These are phyloP conservation scores for Balanococcus diminutus DNA, from an alignment of 2,888 invertebrate species.

Conservation along the genomic window DNA sequence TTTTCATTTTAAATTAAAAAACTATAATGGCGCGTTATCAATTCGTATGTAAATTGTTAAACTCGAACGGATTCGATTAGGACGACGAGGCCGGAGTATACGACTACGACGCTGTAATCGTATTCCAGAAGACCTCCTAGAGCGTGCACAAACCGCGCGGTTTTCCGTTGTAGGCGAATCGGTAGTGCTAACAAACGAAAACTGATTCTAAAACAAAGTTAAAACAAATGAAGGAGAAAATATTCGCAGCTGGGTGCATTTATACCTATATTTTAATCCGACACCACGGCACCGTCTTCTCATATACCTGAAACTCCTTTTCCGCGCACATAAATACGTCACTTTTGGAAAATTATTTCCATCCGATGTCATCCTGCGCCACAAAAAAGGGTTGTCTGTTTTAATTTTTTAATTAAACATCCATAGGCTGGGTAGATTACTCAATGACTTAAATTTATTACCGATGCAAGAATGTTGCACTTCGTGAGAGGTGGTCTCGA, in stretches of 20 bases:
- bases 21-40: conserved; percentile 33
- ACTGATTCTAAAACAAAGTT: conserved; percentile 49
- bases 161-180: conserved; percentile 47
- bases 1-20: conserved; percentile 31
- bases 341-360: conserved; percentile 8
- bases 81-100: neutral
- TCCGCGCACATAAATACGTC: conserved; percentile 31
- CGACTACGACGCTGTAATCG: neutral
- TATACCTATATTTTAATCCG: conserved; percentile 54
- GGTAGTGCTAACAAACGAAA: conserved; percentile 43
- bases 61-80: neutral
- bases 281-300: conserved; percentile 51
- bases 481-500: neutral
- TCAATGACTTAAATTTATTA: neutral
- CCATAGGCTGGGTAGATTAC: neutral
- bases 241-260: conserved; percentile 53
- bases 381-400: conserved; percentile 31
- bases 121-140: conserved; percentile 51
- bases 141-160: conserved; percentile 45
- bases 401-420: conserved; percentile 25
- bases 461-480: neutral
- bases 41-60: conserved; percentile 24
- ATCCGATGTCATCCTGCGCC: neutral
- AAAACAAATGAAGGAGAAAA: conserved; percentile 55
- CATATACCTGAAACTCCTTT: conserved; percentile 31